Evolutionary conservation across 2,888 invertebrate genomes (phyloP), one percentile per base, ranked within the genome.

Genomic region (Lasioglossum malachurum): DNA sequence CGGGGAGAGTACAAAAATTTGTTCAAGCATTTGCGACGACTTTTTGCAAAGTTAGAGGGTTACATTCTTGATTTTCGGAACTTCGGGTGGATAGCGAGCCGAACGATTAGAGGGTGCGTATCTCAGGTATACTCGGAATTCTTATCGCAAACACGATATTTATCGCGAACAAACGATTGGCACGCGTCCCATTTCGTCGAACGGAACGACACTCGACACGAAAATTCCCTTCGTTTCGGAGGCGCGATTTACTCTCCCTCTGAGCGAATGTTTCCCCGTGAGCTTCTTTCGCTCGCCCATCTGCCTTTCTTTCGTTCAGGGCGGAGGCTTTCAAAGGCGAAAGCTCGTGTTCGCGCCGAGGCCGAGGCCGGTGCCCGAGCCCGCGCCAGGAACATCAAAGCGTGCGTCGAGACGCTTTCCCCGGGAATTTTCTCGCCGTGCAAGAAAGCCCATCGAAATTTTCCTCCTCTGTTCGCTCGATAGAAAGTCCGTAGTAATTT

Each of bases 191-290:
- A 76, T 78, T 80, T 75, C 73, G 46, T n/a, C 46, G 27, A 16
- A 19, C 31, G 71, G 31, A 82, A 67, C 82, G 80, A 81, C 80
- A 75, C 75, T 44, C 80, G 75, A 69, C 69, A 71, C 75, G 75
- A 76, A 69, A 78, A 83, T 80, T 75, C 75, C 60, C 73, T 57
- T 78, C 78, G 57, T 78, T 74, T 82, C 44, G 57, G 41, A 69
- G 69, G 69, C 60, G 31, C 82, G 84, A 84, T 84, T 84, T 84
- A 71, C 78, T 69, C 67, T 53, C 67, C 49, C 69, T 78, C 71
- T 53, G 71, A 71, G 84, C 73, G 76, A 80, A 83, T 69, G 78
- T 38, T 64, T 64, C 46, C 46, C 64, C 74, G 78, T 8, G 41
- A 71, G 79, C 49, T 78, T 38, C 49, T 74, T 49, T 49, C 77